These are phyloP conservation scores for Hylomyscus alleni DNA, from an alignment of 2,797 vertebrate species.

Conservation along the genomic window DNA sequence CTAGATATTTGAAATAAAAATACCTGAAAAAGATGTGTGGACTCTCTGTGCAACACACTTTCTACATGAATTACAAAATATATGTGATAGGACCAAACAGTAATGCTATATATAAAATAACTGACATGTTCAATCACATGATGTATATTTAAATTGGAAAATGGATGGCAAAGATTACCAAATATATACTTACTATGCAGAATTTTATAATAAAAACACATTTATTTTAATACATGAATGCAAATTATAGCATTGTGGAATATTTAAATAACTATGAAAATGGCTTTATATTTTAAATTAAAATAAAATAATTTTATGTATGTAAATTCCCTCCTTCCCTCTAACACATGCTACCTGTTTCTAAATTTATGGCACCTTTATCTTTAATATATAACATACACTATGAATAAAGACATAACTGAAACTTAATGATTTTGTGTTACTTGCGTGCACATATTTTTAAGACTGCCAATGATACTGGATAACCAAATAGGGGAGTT, in stretches of 20 bases:
- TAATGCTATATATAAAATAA: neutral
- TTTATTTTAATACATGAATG: neutral
- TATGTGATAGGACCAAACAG: neutral
- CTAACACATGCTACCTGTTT: neutral
- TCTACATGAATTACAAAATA: neutral
- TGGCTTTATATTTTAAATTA: neutral
- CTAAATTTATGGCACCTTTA: neutral
- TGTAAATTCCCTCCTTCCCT: neutral
- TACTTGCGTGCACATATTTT: too few relatives aligned
- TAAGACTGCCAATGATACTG: neutral
- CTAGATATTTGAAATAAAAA: constrained; percentile 48
- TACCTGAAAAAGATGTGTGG: neutral
- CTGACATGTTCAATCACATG: neutral
- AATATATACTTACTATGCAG: neutral
- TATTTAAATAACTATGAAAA: constrained; percentile 8
- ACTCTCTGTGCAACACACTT: neutral
- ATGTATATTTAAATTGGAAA: constrained; percentile 17
- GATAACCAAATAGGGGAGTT: neutral
- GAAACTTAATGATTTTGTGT: neutral
- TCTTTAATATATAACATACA: neutral
- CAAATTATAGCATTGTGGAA: neutral
- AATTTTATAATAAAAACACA: neutral
- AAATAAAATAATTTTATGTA: neutral
- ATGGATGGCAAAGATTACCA: neutral
- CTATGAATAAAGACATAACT: neutral